phyloP scores from a whole-genome alignment of 2,888 invertebrate genomes.

The Empis stercorea region DNA sequence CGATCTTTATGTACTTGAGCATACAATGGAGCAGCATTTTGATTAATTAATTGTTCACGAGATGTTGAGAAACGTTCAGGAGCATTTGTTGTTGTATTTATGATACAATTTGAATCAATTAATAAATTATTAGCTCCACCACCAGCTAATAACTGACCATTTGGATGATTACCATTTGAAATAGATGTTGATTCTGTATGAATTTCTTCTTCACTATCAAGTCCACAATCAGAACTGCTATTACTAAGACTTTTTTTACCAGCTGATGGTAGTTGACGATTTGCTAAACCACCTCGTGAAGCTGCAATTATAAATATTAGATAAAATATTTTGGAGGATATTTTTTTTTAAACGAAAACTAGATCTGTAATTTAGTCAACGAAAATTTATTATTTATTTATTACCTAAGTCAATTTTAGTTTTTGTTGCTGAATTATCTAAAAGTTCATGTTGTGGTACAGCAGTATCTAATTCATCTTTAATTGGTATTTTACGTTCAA shows the following conservation, averaged over 20 bases:
- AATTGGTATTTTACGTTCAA: slow-evolving; percentile 53
- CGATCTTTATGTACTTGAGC: slow-evolving; percentile 43
- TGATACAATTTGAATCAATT: not conserved
- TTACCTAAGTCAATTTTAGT: slow-evolving; percentile 65
- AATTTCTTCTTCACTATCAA: slow-evolving; percentile 43
- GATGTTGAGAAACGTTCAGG: slow-evolving; percentile 13
- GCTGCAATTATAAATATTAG: too few relatives aligned
- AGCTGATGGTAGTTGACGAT: slow-evolving; percentile 50
- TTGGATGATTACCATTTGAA: slow-evolving; percentile 33
- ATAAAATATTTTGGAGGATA: too few relatives aligned
- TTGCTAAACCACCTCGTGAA: slow-evolving; percentile 59
- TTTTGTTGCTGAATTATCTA: slow-evolving; percentile 77
- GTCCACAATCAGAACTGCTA: slow-evolving; percentile 63
- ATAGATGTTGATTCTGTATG: slow-evolving; percentile 43
- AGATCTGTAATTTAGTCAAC: too few relatives aligned
- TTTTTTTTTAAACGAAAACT: too few relatives aligned
- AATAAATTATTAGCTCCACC: too few relatives aligned
- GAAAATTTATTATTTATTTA: slow-evolving; percentile 10
- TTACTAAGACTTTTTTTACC: slow-evolving; percentile 40
- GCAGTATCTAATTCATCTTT: slow-evolving; percentile 73
- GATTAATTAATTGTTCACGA: slow-evolving; percentile 34
- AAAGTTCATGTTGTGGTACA: slow-evolving; percentile 72
- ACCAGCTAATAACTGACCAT: slow-evolving; percentile 11
- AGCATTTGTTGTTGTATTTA: slow-evolving; percentile 11
- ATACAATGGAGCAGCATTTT: slow-evolving; percentile 32